Base-by-base conservation (phyloP, 1,140 invertebrate genomes). In the Drosophila ogumai region DNA sequence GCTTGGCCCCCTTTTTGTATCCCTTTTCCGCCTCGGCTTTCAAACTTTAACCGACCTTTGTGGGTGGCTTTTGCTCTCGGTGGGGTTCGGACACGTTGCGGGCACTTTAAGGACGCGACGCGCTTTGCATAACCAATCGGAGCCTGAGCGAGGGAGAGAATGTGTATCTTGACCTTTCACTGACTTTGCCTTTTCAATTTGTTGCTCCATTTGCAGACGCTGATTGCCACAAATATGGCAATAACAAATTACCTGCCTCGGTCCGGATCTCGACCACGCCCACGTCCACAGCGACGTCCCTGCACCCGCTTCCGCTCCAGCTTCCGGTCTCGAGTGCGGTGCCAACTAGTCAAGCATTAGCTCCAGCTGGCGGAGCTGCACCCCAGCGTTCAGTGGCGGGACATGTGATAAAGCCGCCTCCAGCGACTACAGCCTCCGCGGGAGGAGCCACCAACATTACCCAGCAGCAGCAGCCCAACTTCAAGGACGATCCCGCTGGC, bases 401-500 rank as follows among this genome's bases (percentile, higher is more conserved):
- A 47, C 74, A 68, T 77, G 74, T 77, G 74, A 77, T 77, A 77
- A 77, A 77, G 61, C 78, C 68, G 56, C 55, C 69, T n/a, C 41
- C 46, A 41, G 43, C 52, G 38, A 47, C 32, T 32, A 38, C 68
- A 41, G 15, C 15, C 46, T 13, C 9, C 40, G 13, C 34, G 25
- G 40, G 52, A n/a, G 52, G 36, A 41, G 25, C 34, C 59, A 55
- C 36, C 54, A 50, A 13, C 56, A 9, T 32, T 28, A n/a, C 36
- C n/a, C 34, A 65, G 31, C 31, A 43, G 69, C 61, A 92, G 66
- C 80, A 88, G 28, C 96, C 95, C 2, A 96, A 95, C 40, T 98
- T 98, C 82, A 95, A 98, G 93, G 97, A 98, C 76, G 97, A 98
- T 93, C 97, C 97, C 0, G 97, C 95, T 87, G 97, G 96, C 6